phyloP scores from a whole-genome alignment of 2,797 vertebrate genomes.

The Mionectes olivaceus region DNA sequence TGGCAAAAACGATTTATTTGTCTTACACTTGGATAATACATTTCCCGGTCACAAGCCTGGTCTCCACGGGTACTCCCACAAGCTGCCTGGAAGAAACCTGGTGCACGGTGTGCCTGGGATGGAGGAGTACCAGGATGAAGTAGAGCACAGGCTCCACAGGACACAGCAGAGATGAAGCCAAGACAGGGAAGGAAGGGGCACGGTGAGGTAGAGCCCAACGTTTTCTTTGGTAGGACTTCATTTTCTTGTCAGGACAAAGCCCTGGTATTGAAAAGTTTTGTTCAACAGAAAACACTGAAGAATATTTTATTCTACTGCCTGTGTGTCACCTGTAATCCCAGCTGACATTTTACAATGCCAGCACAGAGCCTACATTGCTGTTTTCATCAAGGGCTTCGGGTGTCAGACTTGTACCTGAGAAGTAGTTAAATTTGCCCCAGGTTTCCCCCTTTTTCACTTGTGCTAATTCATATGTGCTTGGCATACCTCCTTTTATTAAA shows the following conservation, averaged over 20 bases:
- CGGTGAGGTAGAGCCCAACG: rapidly evolving
- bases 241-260: not conserved
- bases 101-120: not conserved
- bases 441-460: not conserved
- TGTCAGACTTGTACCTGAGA: not conserved
- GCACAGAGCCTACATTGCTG: rapidly evolving
- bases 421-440: not conserved
- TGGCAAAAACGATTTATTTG: not conserved
- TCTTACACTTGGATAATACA: not conserved
- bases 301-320: not conserved
- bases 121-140: not conserved
- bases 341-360: not conserved
- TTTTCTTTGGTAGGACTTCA: not conserved
- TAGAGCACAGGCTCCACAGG: not conserved
- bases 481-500: not conserved
- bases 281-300: not conserved
- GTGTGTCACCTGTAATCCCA: not conserved
- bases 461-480: not conserved
- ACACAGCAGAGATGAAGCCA: not conserved
- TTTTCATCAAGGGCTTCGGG: not conserved
- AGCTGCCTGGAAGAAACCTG: not conserved
- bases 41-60: not conserved
- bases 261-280: not conserved
- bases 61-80: not conserved
- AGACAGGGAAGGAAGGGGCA: not conserved